Base-by-base conservation (phyloP, 2,888 invertebrate genomes). In the Acanthacorydalis orientalis region DNA sequence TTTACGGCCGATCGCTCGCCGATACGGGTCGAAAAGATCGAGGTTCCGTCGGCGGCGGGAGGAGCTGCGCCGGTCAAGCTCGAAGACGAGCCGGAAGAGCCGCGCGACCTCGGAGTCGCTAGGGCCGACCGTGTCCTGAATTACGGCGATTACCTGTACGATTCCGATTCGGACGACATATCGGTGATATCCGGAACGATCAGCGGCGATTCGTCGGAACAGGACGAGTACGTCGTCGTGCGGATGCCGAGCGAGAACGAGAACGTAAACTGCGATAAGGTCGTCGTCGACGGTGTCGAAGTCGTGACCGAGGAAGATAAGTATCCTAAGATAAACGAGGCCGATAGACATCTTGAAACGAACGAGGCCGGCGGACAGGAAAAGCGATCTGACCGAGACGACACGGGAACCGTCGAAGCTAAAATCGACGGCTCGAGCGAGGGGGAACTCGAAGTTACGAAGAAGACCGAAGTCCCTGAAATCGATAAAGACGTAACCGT, bases 131-230 rank as follows among this genome's bases (percentile, higher is more conserved):
- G 10, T 1, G 31, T 23, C 31, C n/a, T n/a, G 37, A 44, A 48
- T 16, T 51, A 41, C 12, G 46, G 4, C 31, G 54, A 55, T 31
- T 54, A 53, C 49, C 50, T 51, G 7, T 54, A 53, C 40, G 59
- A 59, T 39, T 59, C 59, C 2, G 62, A 64, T 51, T 59, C 60
- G 33, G 64, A 64, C 48, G 63, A 62, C 48, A 57, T 62, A 32
- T 63, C 62, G 47, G 54, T 64, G 11, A 53, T 60, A 31, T 62
- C 61, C 1, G 52, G 57, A 9, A 51, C 53, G 2, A 55, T 55
- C 3, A 57, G 57, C 44, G 54, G 56, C 38, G 54, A 53, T 15
- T 56, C 59, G 1, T 51, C 56, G 9, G 57, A 57, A 31, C 50
- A 50, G 1, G 56, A 55, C 43, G 57, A 57, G 31, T 60, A 61